Evolutionary conservation across 2,797 vertebrate species (phyloP), one percentile per base, ranked within the genome.

Genomic region (Hemibagrus guttatus): DNA sequence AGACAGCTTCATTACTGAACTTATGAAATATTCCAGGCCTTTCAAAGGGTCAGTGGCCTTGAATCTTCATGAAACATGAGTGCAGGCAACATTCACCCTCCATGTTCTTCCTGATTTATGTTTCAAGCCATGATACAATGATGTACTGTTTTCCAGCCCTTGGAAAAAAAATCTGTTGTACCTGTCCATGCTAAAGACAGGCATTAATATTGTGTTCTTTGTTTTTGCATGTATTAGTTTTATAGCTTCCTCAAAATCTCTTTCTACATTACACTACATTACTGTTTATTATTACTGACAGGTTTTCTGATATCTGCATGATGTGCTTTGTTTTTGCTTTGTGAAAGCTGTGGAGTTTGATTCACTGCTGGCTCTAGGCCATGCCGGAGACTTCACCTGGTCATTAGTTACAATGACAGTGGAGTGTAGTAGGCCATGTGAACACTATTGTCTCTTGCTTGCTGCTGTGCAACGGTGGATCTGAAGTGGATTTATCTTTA

Each of bases 401-500:
- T 88, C 84, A 85, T 87, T 87, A 85, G 84, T 89, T 84, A 89
- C 54, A 81, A 28, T 14, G 71, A 63, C 83, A 61, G 42, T 42
- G 35, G 46, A 74, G 39, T 66, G 21, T 63, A 58, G 42, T 75
- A 83, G 59, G 39, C 61, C 52, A 59, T 17, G 72, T 63, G 82
- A 63, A 68, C 72, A 69, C 28, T 23, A 85, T 63, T 28, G 49
- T 82, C 19, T 82, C 64, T 54, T 4, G 84, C 54, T 46, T 92
- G 84, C 86, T 21, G 64, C 89, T 86, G 74, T 84, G 35, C 26
- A 56, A 81, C 79, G 68, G 68, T 86, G 87, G 84, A 69, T 80
- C 75, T 84, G 84, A 64, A 23, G 28, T 63, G 79, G 56, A 6
- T 80, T 80, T 80, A 61, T 80, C 35, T 26, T 42, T n/a, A 7